Evolutionary conservation across 2,888 invertebrate species (phyloP).

Genomic region (Drosophila engyochracea): DNA sequence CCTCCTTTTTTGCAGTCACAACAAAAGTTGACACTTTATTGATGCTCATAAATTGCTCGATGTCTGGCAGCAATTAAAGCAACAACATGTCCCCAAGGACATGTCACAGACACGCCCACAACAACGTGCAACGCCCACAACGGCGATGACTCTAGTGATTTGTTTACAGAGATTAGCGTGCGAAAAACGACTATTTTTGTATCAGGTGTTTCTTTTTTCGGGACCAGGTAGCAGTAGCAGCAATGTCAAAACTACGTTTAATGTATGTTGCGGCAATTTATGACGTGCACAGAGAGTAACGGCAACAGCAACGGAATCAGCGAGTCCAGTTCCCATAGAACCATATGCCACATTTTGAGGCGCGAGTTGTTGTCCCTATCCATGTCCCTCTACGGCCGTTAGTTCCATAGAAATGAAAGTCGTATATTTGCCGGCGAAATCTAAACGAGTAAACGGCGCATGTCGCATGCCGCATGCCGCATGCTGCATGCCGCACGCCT

Average conservation of each 20-base stretch:
- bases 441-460: constrained; percentile 49
- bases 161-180: constrained; percentile 79
- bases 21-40: constrained; percentile 83
- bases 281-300: constrained; percentile 37
- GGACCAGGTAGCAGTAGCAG: constrained; percentile 31
- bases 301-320: constrained; percentile 11
- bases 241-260: constrained; percentile 71
- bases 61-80: constrained; percentile 80
- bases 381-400: constrained; percentile 44
- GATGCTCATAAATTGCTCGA: constrained; percentile 78
- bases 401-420: constrained; percentile 70
- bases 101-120: constrained; percentile 29
- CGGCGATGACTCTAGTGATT: constrained; percentile 58
- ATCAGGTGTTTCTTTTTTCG: constrained; percentile 56
- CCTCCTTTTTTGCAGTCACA: constrained; percentile 42
- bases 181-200: constrained; percentile 52
- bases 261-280: constrained; percentile 75
- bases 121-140: background rate
- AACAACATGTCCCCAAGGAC: constrained; percentile 79
- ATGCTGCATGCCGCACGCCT: constrained; percentile 57
- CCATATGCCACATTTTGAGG: constrained; percentile 34
- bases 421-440: constrained; percentile 50
- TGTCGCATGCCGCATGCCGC: constrained; percentile 23
- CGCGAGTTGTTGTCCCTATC: constrained; percentile 15
- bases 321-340: constrained; percentile 23